Base-by-base conservation (phyloP, 2,797 vertebrate species). In the Eleutherodactylus coqui region DNA sequence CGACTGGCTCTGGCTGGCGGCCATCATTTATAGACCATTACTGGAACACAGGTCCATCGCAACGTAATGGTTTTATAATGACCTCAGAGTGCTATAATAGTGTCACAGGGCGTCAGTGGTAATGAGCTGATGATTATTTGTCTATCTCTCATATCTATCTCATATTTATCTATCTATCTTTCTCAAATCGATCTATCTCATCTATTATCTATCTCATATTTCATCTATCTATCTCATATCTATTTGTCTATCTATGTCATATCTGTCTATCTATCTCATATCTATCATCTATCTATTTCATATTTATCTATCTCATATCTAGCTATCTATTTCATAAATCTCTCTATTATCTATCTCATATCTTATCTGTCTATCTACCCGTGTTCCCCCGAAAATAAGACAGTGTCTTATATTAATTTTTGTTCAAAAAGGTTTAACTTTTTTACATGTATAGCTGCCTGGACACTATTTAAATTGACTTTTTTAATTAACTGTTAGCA, bases 11-110 rank as follows among this genome's bases (percentile, higher is more conserved):
- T 86, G 72, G 72, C 60, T 53, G 70, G 29, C 14, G 43, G 78
- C 69, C 45, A 82, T 82, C 73, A 45, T 77, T 82, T 82, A 69
- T 82, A 21, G 45, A 53, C 79, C 73, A 69, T 82, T 75, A 86
- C 29, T 82, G 85, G 85, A 36, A 53, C 38, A 69, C 32, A 67
- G 45, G 75, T 32, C 32, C 32, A 21, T 55, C 34, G 41, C 32
- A 77, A 4, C 4, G n/a, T 82, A 82, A 86, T 82, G 58, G 58
- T 21, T 75, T 73, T 64, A 51, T 45, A 36, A 72, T 82, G 85
- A 77, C 72, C 72, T 36, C 4, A 17, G 60, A 70, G 24, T 27
- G 60, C 17, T 45, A 53, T 70, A 36, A 82, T 16, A 36, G n/a
- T 70, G 29, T 69, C 79, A 53, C 27, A 36, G 79, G 36, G 43